These are phyloP conservation scores for Apamea monoglypha DNA, from an alignment of 2,888 invertebrate species.

Conservation along the genomic window DNA sequence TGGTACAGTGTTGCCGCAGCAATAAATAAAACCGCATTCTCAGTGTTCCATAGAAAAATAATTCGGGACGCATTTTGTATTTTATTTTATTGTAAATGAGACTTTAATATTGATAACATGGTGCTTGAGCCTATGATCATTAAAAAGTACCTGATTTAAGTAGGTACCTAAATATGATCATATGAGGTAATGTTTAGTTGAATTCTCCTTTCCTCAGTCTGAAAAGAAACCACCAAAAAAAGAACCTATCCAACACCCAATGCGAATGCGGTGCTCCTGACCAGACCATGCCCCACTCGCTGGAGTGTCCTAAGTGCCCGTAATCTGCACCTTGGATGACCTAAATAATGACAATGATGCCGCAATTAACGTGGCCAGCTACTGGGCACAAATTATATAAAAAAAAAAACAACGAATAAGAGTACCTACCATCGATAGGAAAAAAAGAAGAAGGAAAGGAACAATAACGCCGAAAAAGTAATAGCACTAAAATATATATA, in stretches of 20 bases:
- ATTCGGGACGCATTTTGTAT: neutral
- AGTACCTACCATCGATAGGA: too few species aligned
- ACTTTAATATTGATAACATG: neutral
- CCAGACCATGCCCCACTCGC: too few species aligned
- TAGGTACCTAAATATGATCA: neutral
- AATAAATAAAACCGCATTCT: conserved; percentile 35
- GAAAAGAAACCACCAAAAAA: too few species aligned
- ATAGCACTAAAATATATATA: too few species aligned
- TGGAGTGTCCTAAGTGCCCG: too few species aligned
- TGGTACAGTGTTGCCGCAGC: conserved; percentile 16
- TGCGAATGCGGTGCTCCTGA: too few species aligned
- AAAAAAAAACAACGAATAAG: too few species aligned
- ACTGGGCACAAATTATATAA: too few species aligned
- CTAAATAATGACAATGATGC: too few species aligned
- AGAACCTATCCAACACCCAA: too few species aligned
- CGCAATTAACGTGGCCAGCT: too few species aligned
- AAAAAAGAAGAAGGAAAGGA: neutral
- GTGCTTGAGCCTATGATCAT: neutral
- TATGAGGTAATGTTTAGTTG: neutral
- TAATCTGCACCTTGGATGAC: too few species aligned
- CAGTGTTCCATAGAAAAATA: conserved; percentile 17
- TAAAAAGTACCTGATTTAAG: neutral
- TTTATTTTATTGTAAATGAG: conserved; percentile 10
- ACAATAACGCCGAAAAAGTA: neutral
- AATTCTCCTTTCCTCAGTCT: neutral